phyloP scores from a whole-genome alignment of 2,797 vertebrate genomes.

The Heterohyrax brucei region DNA sequence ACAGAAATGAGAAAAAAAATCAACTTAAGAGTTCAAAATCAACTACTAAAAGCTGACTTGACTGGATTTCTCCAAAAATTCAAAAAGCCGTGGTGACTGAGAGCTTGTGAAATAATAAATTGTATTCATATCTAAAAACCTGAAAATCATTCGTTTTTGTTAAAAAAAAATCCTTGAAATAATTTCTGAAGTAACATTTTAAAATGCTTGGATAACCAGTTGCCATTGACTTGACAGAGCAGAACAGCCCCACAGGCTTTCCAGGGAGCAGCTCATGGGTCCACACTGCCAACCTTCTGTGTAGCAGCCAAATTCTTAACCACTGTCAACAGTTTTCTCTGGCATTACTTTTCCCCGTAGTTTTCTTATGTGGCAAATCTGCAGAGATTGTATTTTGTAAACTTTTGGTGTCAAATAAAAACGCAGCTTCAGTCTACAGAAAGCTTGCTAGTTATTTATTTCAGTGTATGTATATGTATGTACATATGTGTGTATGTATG shows the following conservation, averaged over 20 bases:
- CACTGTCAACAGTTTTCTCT: no score
- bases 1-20: neutral
- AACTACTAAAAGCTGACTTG: neutral
- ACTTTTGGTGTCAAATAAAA: neutral
- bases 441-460: neutral
- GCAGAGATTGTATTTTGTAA: neutral
- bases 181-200: neutral
- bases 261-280: no score
- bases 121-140: neutral
- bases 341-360: neutral
- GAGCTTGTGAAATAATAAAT: neutral
- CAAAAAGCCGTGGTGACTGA: neutral
- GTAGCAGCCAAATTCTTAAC: no score
- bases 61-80: neutral
- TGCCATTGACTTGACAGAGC: no score
- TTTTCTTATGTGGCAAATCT: neutral
- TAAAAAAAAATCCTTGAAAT: neutral
- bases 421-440: neutral
- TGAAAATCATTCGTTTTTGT: neutral
- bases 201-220: neutral
- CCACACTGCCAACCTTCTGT: no score
- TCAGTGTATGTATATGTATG: neutral
- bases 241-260: no score
- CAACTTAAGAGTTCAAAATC: neutral
- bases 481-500: neutral